Evolutionary conservation across 2,797 vertebrate genomes (phyloP).

Genomic region (Ciconia nigra): DNA sequence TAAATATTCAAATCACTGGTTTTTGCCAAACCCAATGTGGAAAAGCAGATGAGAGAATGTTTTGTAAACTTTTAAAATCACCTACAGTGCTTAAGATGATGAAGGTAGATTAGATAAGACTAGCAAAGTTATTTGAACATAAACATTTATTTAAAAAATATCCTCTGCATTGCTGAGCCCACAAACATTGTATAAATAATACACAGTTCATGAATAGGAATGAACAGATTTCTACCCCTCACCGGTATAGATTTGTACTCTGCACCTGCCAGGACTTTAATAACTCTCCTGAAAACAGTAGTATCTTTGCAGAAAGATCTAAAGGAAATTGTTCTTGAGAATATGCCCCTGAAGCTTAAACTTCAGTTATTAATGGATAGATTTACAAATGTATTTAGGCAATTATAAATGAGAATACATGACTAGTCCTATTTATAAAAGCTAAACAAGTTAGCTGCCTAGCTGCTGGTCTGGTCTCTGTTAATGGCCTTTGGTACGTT

Average conservation of each 20-base stretch:
- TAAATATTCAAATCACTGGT: not conserved
- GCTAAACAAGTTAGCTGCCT: not conserved
- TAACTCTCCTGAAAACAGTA: slow-evolving; percentile 25
- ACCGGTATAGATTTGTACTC: slow-evolving; percentile 25
- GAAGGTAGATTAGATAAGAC: slow-evolving; percentile 48
- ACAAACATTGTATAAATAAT: slow-evolving; percentile 65
- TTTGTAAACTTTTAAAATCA: slow-evolving; percentile 24
- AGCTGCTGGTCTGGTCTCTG: not conserved
- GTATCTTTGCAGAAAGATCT: slow-evolving; percentile 29
- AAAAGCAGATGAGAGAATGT: slow-evolving; percentile 34
- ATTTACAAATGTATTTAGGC: slow-evolving; percentile 1
- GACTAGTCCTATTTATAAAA: not conserved
- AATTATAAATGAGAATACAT: not conserved
- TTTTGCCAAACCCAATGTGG: slow-evolving; percentile 7
- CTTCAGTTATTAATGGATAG: slow-evolving; percentile 36
- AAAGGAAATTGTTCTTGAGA: slow-evolving; percentile 54
- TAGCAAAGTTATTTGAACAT: slow-evolving; percentile 61
- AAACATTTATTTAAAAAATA: slow-evolving; percentile 54
- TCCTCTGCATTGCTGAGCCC: slow-evolving; percentile 31
- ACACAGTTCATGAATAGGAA: slow-evolving; percentile 56
- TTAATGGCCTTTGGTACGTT: not conserved
- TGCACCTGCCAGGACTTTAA: slow-evolving; percentile 22
- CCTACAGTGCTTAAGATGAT: slow-evolving; percentile 28
- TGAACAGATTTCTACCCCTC: slow-evolving; percentile 14
- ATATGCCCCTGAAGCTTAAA: slow-evolving; percentile 55